Evolutionary conservation across 2,888 invertebrate species (phyloP), one percentile per base, ranked within the genome.

Genomic region (Galerucella nymphaeae): DNA sequence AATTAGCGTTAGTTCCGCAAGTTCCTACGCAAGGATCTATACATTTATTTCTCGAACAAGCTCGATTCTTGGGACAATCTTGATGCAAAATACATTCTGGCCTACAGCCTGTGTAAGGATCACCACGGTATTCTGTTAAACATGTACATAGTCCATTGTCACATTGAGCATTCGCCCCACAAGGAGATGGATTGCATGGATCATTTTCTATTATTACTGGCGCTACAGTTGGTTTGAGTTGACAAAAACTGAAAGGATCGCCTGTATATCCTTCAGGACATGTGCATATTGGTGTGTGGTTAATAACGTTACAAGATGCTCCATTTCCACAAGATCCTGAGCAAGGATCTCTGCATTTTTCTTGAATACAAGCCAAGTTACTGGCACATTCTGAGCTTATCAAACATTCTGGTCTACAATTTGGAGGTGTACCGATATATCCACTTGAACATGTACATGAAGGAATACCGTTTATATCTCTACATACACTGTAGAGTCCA

Each of bases 21-120:
- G 90, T 91, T 79, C 92, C 92, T 38, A 89, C 89, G 80, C 94
- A 94, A 16, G 94, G 94, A 84, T 94, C 91, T 8, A 87, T 84
- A 82, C 95, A 95, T 86, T 93, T 93, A 81, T 91, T 92, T 79
- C 89, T 89, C 53, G 92, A 88, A 83, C 96, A 96, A 66, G 94
- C 92, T 81, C 88, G 91, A 80, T 92, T 88, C 73, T 88, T 82
- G 0, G 91, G 83, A 85, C 95, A 95, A 77, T 95, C 94, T 66
- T 90, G 90, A 84, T 92, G 95, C 14, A 92, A 89, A 14, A 93
- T 88, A 84, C 95, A 95, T 87, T 95, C 94, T 1, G 94, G 95
- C 77, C 93, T 90, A 82, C 94, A 95, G 18, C 92, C 92, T 42
- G 89, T 85, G 82, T 92, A 93, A 18, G 94, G 94, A 87, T 94